These are phyloP conservation scores for Ictidomys tridecemlineatus DNA, from an alignment of 2,113 vertebrate genomes.

Conservation along the genomic window DNA sequence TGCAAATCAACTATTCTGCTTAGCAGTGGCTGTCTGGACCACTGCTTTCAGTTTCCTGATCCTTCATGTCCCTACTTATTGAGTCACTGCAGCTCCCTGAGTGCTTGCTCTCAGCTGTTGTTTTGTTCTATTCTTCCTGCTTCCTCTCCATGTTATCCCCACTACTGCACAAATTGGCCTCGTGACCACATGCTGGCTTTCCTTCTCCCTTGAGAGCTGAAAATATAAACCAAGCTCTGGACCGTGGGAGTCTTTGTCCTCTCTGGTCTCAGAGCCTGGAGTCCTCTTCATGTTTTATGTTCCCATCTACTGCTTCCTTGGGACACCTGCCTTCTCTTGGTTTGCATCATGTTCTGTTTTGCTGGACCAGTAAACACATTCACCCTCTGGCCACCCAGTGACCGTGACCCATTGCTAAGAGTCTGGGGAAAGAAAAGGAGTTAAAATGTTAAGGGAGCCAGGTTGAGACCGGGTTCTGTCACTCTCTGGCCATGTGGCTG, in stretches of 20 bases:
- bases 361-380: background rate
- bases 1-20: background rate
- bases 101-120: background rate
- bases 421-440: background rate
- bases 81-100: background rate
- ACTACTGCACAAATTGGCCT: background rate
- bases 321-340: background rate
- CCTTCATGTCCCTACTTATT: background rate
- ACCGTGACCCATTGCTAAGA: background rate
- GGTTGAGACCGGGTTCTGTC: background rate
- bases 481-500: background rate
- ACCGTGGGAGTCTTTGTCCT: background rate
- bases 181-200: background rate
- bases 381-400: background rate
- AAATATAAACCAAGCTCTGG: background rate
- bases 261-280: background rate
- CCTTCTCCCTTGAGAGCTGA: background rate
- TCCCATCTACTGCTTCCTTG: background rate
- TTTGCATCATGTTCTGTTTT: background rate
- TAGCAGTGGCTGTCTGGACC: background rate
- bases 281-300: background rate
- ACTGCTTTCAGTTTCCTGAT: background rate
- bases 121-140: background rate
- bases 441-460: background rate
- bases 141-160: background rate